phyloP scores from a whole-genome alignment of 2,888 invertebrate species.

The Eupithecia pulchellata region DNA sequence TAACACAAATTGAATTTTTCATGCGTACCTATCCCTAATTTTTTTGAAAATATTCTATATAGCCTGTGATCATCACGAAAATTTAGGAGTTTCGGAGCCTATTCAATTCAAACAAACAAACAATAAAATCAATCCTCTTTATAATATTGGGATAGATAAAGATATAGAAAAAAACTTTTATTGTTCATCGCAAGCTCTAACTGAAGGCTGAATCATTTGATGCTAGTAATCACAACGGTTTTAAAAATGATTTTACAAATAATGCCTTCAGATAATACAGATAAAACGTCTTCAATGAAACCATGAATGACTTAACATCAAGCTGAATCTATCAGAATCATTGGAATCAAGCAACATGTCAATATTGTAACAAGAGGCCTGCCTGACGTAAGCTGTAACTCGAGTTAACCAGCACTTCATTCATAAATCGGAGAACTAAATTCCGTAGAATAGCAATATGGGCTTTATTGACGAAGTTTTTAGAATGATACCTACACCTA shows the following conservation, averaged over 20 bases:
- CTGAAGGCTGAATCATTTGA: background rate
- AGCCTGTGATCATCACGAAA: no score
- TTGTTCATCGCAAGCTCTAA: background rate
- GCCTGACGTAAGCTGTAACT: constrained; percentile 42
- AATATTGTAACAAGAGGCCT: constrained; percentile 40
- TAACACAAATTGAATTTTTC: no score
- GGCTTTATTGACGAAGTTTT: constrained; percentile 17
- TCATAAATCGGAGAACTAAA: constrained; percentile 43
- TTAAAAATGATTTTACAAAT: background rate
- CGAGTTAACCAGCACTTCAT: constrained; percentile 42
- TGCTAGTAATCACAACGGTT: background rate
- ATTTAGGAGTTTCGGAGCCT: no score
- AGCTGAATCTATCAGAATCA: constrained; percentile 16
- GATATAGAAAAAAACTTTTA: no score
- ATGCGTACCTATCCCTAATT: no score
- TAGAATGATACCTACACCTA: constrained; percentile 10
- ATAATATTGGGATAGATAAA: no score
- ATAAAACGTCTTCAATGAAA: constrained; percentile 14
- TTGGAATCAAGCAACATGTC: constrained; percentile 32
- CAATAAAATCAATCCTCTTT: no score
- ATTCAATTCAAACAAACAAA: no score
- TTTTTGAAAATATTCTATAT: no score
- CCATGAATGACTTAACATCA: constrained; percentile 6
- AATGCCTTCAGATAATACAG: background rate
- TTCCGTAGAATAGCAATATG: constrained; percentile 28